Evolutionary conservation across 2,888 invertebrate genomes (phyloP).

Genomic region (Megalurothrips usitatus): DNA sequence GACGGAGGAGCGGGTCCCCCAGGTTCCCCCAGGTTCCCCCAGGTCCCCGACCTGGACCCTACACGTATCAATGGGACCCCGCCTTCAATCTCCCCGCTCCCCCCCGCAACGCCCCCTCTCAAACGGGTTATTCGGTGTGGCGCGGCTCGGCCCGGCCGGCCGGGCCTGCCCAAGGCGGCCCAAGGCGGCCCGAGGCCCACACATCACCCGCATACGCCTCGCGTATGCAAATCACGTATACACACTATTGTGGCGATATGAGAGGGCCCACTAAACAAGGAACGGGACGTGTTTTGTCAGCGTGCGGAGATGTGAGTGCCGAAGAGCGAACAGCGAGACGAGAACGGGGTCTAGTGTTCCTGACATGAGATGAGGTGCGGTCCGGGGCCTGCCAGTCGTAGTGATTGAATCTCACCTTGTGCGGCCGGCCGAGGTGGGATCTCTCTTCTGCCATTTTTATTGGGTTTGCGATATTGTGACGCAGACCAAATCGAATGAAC

Average conservation of each 20-base stretch:
- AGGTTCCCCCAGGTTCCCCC: too few relatives aligned
- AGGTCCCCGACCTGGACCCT: too few relatives aligned
- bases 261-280: background rate
- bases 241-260: background rate
- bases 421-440: too few relatives aligned
- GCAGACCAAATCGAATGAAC: too few relatives aligned
- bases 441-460: too few relatives aligned
- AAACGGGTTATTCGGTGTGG: background rate
- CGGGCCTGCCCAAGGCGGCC: background rate
- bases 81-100: background rate
- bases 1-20: background rate
- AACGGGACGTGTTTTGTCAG: background rate
- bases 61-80: background rate
- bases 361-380: too few relatives aligned
- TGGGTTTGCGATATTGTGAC: too few relatives aligned
- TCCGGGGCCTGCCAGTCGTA: too few relatives aligned
- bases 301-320: too few relatives aligned
- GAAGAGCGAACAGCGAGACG: too few relatives aligned
- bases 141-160: background rate
- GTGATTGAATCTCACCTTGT: too few relatives aligned
- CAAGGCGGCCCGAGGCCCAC: background rate
- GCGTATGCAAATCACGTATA: slow-evolving; percentile 5
- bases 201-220: background rate
- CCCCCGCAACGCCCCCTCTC: background rate
- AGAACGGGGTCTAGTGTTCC: too few relatives aligned